Percentiles rank a stretch among this genome's conserved stretches.
These are phyloP conservation scores for Phalacrocorax carbo DNA, from an alignment of 2,113 vertebrate species.

Conservation along the genomic window DNA sequence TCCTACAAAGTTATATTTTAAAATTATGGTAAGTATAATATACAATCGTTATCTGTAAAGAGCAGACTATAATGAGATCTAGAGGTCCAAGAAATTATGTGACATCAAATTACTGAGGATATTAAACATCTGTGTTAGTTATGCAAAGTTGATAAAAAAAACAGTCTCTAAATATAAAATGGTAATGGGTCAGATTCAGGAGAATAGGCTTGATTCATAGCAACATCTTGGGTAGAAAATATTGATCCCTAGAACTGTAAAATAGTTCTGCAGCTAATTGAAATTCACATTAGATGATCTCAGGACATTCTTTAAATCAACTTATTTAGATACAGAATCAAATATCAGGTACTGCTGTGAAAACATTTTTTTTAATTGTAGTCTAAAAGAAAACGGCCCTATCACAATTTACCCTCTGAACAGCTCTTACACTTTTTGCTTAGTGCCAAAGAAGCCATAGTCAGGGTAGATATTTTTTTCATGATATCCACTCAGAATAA, in stretches of 20 bases:
- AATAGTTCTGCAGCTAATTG: background rate
- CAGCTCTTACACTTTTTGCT: background rate
- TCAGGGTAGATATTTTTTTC: background rate
- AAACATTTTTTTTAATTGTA: background rate
- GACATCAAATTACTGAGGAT: background rate
- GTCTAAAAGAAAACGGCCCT: background rate
- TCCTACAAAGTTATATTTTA: background rate
- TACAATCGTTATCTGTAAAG: background rate
- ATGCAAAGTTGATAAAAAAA: slow-evolving; percentile 4
- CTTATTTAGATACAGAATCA: background rate
- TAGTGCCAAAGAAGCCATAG: background rate
- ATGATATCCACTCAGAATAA: background rate
- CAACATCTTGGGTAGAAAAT: background rate
- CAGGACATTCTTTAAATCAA: background rate
- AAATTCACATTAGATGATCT: background rate
- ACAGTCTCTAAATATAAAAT: background rate
- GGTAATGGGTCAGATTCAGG: background rate
- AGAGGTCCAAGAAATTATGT: background rate
- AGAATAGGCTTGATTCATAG: background rate
- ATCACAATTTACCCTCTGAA: background rate
- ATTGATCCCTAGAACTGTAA: background rate
- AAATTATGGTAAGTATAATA: background rate
- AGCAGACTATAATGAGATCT: background rate
- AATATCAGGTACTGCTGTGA: background rate
- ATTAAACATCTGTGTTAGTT: slow-evolving; percentile 30